These are phyloP conservation scores for Plectus sambesii DNA, from an alignment of 1,140 invertebrate genomes.

Conservation along the genomic window DNA sequence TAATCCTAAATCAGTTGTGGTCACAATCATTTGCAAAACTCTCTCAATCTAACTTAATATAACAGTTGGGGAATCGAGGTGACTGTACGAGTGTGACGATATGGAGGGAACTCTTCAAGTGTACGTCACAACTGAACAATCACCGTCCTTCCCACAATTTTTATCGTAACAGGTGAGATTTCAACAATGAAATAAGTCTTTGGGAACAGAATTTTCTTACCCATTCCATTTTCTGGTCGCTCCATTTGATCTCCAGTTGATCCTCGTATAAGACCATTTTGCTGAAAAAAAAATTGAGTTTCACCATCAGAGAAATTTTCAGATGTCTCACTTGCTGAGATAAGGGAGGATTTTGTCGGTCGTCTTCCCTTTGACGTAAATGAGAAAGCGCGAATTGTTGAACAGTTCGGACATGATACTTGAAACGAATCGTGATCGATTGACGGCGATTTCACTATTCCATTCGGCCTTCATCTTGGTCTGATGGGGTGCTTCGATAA, in stretches of 20 bases:
- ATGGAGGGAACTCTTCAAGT: too few relatives aligned
- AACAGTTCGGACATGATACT: constrained; percentile 17
- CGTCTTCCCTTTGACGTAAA: constrained; percentile 26
- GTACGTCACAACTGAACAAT: too few relatives aligned
- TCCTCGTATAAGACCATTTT: constrained; percentile 15
- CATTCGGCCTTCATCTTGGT: constrained; percentile 12
- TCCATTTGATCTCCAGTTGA: constrained; percentile 22
- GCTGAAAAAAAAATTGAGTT: constrained; percentile 10
- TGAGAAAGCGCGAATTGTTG: constrained; percentile 21
- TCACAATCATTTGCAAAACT: too few relatives aligned
- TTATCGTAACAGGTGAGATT: too few relatives aligned
- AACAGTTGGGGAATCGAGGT: too few relatives aligned
- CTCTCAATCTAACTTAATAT: too few relatives aligned
- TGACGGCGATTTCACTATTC: constrained; percentile 14
- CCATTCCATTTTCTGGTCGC: constrained; percentile 27
- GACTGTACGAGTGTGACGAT: too few relatives aligned
- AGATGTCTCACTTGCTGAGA: constrained; percentile 12
- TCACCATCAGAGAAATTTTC: neutral
- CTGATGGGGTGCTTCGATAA: constrained; percentile 21
- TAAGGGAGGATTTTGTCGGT: constrained; percentile 9
- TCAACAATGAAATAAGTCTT: too few relatives aligned
- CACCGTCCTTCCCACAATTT: too few relatives aligned
- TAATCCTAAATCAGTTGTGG: too few relatives aligned
- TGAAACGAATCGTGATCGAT: constrained; percentile 11
- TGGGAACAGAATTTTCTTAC: too few relatives aligned